These are phyloP conservation scores for Megaleporinus macrocephalus DNA, from an alignment of 2,113 vertebrate genomes.

Conservation along the genomic window DNA sequence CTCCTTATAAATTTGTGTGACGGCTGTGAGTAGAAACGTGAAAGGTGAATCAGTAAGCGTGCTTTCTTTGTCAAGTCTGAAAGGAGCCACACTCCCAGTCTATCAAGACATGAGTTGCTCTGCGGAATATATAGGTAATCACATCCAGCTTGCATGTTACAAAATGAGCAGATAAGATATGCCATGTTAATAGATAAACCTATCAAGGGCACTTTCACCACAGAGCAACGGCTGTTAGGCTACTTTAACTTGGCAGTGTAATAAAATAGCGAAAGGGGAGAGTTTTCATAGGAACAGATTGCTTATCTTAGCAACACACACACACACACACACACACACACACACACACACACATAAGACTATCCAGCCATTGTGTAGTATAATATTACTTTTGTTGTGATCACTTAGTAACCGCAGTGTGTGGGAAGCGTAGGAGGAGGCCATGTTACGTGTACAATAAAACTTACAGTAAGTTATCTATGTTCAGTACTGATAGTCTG, in stretches of 20 bases:
- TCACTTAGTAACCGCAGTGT: neutral
- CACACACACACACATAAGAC: no score
- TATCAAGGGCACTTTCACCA: constrained; percentile 28
- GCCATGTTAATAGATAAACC: constrained; percentile 37
- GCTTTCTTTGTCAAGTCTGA: constrained; percentile 39
- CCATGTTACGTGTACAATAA: neutral
- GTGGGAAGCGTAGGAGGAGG: neutral
- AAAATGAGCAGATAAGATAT: constrained; percentile 50
- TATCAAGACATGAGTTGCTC: constrained; percentile 29
- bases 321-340: no score
- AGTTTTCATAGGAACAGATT: constrained; percentile 25
- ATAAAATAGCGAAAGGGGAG: constrained; percentile 12
- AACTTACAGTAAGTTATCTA: no score
- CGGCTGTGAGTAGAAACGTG: constrained; percentile 14
- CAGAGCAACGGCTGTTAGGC: constrained; percentile 18
- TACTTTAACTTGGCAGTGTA: constrained; percentile 3
- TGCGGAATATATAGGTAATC: constrained; percentile 32
- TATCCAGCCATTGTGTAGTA: constrained; percentile 6
- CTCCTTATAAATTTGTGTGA: constrained; percentile 26
- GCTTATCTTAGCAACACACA: no score
- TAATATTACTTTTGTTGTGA: neutral
- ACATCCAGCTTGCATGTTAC: constrained; percentile 9
- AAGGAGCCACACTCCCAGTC: constrained; percentile 11
- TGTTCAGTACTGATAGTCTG: no score
- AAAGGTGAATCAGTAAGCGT: constrained; percentile 9